Evolutionary conservation across 2,888 invertebrate species (phyloP), one percentile per base, ranked within the genome.

Genomic region (Patella ulyssiponensis): DNA sequence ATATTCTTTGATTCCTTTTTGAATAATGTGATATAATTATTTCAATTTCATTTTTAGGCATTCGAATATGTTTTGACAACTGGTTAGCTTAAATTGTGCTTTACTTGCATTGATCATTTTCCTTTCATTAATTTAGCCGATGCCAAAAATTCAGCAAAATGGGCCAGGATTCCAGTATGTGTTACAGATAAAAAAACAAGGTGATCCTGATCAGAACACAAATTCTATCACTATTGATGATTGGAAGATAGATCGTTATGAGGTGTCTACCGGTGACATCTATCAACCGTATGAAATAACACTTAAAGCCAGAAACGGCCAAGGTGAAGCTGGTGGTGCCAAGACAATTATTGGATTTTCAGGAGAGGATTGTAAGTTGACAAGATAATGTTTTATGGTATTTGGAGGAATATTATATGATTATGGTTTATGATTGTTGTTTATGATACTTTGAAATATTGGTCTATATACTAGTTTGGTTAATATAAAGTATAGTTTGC

Each of bases 101-200:
- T 9, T 44, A 44, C 44, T 44, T 9, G 9, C 9, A 44, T 44
- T 44, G 44, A 44, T 9, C 7, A 44, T 44, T 44, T 44, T 44
- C 44, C 44, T 44, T 69, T 69, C 74, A 69, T 73, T 70, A 53
- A 89, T 90, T 54, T 89, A 95, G 95, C 95, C 96, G 81, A 98
- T 99, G 98, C 96, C 98, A 0, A 95, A 96, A 92, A 96, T 98
- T 85, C 97, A 99, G 89, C 99, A 99, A 93, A 98, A 98, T 92
- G 99, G 96, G 0, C 97, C 96, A 0, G 95, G 95, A 69, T 99
- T 99, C 93, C 95, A 95, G 91, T 99, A 99, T 92, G 94, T 95
- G 80, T 96, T 99, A 44, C 77, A 94, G 86, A 98, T 96, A 94
- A 95, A 95, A 83, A 94, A 95, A 76, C 95, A 96, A 90, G 89